Percentiles rank a stretch among this genome's conserved stretches.
phyloP scores from a whole-genome alignment of 2,797 vertebrate genomes.

The Hoplostethus mediterraneus region DNA sequence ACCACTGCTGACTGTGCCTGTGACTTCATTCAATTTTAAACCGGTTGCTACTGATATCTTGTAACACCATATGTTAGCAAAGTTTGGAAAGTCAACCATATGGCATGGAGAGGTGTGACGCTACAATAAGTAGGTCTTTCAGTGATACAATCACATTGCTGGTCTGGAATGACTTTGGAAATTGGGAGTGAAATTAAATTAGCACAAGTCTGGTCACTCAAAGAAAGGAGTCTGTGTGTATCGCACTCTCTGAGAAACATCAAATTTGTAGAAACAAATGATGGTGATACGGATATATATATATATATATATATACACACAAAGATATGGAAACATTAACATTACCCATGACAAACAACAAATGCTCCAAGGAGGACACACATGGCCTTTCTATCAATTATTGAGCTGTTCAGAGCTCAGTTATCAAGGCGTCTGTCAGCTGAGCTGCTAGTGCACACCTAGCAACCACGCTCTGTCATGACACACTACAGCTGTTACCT shows the following conservation, averaged over 20 bases:
- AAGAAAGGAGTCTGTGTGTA: neutral
- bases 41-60: conserved; percentile 54
- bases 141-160: conserved; percentile 31
- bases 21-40: conserved; percentile 64
- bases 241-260: neutral
- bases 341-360: neutral
- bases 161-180: conserved; percentile 42
- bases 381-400: conserved; percentile 75
- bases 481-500: conserved; percentile 73
- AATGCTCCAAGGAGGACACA: conserved; percentile 23
- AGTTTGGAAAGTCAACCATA: neutral
- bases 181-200: conserved; percentile 50
- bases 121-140: neutral
- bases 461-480: conserved; percentile 76
- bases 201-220: neutral
- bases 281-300: neutral
- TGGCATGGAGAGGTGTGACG: neutral
- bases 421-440: conserved; percentile 56
- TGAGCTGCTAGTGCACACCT: conserved; percentile 69
- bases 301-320: too few relatives aligned
- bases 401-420: conserved; percentile 62
- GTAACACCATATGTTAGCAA: conserved; percentile 18
- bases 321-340: neutral
- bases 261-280: neutral
- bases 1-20: conserved; percentile 7